phyloP scores from a whole-genome alignment of 2,888 invertebrate genomes.

The Syritta pipiens region DNA sequence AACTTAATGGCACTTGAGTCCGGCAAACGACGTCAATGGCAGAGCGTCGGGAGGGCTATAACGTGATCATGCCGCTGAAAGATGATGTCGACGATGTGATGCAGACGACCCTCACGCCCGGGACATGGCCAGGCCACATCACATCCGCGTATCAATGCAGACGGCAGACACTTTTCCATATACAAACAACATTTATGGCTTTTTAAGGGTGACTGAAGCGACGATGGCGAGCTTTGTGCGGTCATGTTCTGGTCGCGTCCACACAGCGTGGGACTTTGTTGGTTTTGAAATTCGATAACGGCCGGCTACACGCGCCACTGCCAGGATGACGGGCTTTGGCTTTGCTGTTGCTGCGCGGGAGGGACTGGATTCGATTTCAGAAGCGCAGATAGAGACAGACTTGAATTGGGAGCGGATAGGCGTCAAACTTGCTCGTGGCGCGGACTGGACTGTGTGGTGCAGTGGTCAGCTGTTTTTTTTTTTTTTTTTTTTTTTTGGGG shows the following conservation, averaged over 20 bases:
- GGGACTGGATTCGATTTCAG: slow-evolving; percentile 4
- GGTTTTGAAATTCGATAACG: slow-evolving; percentile 35
- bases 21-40: background rate
- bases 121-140: too few relatives aligned
- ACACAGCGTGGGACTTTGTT: slow-evolving; percentile 5
- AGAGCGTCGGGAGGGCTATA: background rate
- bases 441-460: background rate
- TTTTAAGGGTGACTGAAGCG: too few relatives aligned
- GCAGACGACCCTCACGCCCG: background rate
- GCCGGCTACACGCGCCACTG: slow-evolving; percentile 38
- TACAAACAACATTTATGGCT: too few relatives aligned
- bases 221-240: background rate
- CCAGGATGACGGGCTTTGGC: background rate
- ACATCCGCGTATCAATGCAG: too few relatives aligned
- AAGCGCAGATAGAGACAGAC: slow-evolving; percentile 9
- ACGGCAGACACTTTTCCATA: too few relatives aligned
- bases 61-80: slow-evolving; percentile 29
- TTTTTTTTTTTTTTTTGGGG: background rate
- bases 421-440: too few relatives aligned
- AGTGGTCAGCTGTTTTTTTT: slow-evolving; percentile 2
- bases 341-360: background rate
- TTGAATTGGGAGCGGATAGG: too few relatives aligned
- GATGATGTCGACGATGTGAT: slow-evolving; percentile 9
- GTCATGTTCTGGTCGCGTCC: background rate
- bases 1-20: slow-evolving; percentile 27